phyloP scores from a whole-genome alignment of 2,888 invertebrate genomes.

The Amblyjoppa proteus region DNA sequence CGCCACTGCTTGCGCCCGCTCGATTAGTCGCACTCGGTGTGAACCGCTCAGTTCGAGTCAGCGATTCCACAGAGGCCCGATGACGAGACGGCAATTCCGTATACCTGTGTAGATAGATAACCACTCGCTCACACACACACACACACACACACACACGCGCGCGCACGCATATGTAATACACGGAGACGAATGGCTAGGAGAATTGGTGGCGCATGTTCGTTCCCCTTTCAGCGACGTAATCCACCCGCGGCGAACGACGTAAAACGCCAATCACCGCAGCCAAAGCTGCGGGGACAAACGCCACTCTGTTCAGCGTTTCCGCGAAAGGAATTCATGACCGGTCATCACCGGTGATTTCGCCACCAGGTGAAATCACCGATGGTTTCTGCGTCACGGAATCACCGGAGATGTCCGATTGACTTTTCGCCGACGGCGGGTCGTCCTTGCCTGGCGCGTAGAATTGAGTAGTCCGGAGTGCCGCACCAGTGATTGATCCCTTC shows the following conservation, averaged over 20 bases:
- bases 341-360: conserved; percentile 10
- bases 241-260: conserved; percentile 37
- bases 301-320: conserved; percentile 6
- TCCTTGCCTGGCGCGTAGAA: conserved; percentile 6
- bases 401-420: not conserved
- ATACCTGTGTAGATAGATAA: conserved; percentile 12
- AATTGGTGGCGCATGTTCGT: conserved; percentile 18
- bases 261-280: conserved; percentile 54
- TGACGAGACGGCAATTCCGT: conserved; percentile 58
- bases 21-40: conserved; percentile 61
- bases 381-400: not conserved
- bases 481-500: conserved; percentile 80
- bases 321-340: conserved; percentile 7
- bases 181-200: not conserved
- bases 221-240: conserved; percentile 26
- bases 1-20: conserved; percentile 57
- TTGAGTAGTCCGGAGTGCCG: conserved; percentile 44
- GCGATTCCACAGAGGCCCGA: conserved; percentile 51
- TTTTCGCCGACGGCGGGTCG: conserved; percentile 12
- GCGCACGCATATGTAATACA: not conserved
- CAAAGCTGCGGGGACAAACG: not conserved
- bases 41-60: conserved; percentile 60
- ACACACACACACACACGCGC: no score
- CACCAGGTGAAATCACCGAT: conserved; percentile 9
- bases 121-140: not conserved